A percentile compares a stretch with the other conserved stretches of the same genome.
Conservation (phyloP, 2,888 invertebrate species). For the Crematogaster levior region DNA sequence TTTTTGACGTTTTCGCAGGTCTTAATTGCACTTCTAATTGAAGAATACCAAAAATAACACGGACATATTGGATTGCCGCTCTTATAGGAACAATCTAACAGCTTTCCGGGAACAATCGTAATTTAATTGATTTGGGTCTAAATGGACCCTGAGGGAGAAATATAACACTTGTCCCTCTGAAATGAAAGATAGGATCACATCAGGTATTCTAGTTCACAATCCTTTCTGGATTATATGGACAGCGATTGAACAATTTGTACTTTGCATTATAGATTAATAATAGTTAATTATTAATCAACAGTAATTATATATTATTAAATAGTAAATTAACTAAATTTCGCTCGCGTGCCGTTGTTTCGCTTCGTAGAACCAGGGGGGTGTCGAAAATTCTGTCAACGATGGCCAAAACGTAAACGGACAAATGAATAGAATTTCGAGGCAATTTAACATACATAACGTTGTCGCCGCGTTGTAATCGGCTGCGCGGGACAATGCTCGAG, state of each 20-base stretch:
- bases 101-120: conserved; percentile 42
- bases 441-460: conserved; percentile 48
- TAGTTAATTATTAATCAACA: too few relatives aligned
- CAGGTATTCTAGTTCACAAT: conserved; percentile 9
- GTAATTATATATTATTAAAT: not conserved
- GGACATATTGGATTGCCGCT: conserved; percentile 31
- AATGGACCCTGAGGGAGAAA: conserved; percentile 14
- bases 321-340: conserved; percentile 1
- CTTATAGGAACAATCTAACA: conserved; percentile 46
- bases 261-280: conserved; percentile 8
- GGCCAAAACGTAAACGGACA: conserved; percentile 40
- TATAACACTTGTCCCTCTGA: not conserved
- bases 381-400: conserved; percentile 32
- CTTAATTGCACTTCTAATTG: conserved; percentile 45
- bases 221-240: not conserved
- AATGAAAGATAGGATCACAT: conserved; percentile 10
- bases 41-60: conserved; percentile 42
- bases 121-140: conserved; percentile 48
- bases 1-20: conserved; percentile 4
- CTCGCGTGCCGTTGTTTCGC: not conserved
- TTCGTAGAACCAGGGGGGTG: not conserved
- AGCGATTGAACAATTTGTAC: not conserved
- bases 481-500: conserved; percentile 40
- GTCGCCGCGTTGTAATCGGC: conserved; percentile 43
- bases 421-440: conserved; percentile 52